phyloP scores from a whole-genome alignment of 2,888 invertebrate species.

The Drosophila prolongata region DNA sequence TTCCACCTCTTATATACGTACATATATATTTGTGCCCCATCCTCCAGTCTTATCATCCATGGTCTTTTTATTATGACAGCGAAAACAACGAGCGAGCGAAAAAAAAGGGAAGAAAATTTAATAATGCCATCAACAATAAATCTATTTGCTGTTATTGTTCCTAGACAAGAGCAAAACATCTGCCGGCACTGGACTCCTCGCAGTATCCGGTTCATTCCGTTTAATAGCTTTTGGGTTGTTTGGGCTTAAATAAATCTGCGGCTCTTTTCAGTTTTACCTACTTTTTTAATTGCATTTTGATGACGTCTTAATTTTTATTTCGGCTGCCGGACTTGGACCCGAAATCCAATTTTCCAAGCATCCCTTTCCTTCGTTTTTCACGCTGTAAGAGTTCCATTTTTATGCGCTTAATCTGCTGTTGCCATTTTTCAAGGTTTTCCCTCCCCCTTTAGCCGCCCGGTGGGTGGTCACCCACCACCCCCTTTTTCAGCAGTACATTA shows the following conservation, averaged over 20 bases:
- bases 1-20: constrained; percentile 24
- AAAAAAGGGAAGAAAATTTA: constrained; percentile 67
- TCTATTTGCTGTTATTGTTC: constrained; percentile 68
- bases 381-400: constrained; percentile 46
- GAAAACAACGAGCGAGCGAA: constrained; percentile 27
- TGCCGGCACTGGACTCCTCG: constrained; percentile 6
- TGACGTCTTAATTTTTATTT: constrained; percentile 80
- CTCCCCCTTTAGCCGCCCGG: neutral
- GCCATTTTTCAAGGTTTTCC: constrained; percentile 71
- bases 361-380: neutral
- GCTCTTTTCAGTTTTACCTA: constrained; percentile 75
- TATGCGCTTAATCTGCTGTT: constrained; percentile 78
- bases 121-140: constrained; percentile 81
- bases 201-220: constrained; percentile 38
- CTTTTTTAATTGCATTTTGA: constrained; percentile 79
- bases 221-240: constrained; percentile 43
- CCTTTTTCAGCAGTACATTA: constrained; percentile 62
- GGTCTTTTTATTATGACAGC: constrained; percentile 67
- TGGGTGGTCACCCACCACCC: neutral
- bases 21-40: neutral
- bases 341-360: constrained; percentile 51
- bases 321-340: constrained; percentile 26
- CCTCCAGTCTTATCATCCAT: constrained; percentile 27
- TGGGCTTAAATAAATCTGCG: constrained; percentile 73
- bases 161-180: constrained; percentile 52